Evolutionary conservation across 53 echinoderm and acorn worm genomes (phyloP).

Genomic region (Antedon mediterranea): DNA sequence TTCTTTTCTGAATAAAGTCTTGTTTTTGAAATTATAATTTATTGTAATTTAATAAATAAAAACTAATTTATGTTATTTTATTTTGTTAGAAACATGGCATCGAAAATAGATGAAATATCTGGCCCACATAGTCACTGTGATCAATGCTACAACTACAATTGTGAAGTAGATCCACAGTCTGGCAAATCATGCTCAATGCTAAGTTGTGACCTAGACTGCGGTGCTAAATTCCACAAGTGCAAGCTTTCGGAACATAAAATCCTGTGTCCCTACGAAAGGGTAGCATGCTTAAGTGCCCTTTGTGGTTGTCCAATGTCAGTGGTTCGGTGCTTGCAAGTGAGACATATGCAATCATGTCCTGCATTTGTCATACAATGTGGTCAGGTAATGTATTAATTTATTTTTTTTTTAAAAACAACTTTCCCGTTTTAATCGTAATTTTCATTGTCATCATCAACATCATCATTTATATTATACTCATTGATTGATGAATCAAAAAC

Average conservation of each 20-base stretch:
- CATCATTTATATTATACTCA: too few relatives aligned
- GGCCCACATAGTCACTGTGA: constrained; percentile 52
- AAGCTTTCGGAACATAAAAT: not conserved
- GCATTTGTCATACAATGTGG: not conserved
- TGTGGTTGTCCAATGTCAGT: not conserved
- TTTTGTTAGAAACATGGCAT: not conserved
- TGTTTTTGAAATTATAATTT: too few relatives aligned
- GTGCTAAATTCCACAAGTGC: not conserved
- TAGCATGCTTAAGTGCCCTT: not conserved
- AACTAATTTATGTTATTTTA: not conserved
- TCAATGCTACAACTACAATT: constrained; percentile 34
- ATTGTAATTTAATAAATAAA: too few relatives aligned
- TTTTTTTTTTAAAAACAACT: too few relatives aligned
- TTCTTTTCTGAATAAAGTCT: too few relatives aligned
- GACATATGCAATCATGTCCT: not conserved
- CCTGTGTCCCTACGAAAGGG: not conserved
- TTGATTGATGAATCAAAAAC: too few relatives aligned
- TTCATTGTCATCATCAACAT: too few relatives aligned
- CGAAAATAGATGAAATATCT: constrained; percentile 1
- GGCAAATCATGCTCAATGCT: constrained; percentile 17
- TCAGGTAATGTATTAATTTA: too few relatives aligned
- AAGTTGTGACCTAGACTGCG: not conserved
- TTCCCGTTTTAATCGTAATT: too few relatives aligned
- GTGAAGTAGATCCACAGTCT: constrained; percentile 30
- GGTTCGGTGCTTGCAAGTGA: not conserved